Evolutionary conservation across 2,888 invertebrate species (phyloP).

Genomic region (Athetis lepigone): DNA sequence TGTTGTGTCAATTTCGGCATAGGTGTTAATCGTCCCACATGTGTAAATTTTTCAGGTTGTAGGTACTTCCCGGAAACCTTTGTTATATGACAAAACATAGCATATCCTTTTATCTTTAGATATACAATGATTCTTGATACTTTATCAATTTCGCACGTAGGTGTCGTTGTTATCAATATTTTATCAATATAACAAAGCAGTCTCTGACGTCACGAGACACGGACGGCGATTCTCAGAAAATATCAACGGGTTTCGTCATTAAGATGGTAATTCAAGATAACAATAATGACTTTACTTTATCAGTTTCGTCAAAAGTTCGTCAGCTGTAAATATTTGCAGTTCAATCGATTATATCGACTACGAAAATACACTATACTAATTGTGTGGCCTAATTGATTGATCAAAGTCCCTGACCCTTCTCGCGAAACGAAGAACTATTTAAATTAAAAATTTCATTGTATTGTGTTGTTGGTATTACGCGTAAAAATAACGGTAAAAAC

Average conservation of each 20-base stretch:
- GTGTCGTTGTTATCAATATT: slow-evolving; percentile 27
- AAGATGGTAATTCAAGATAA: slow-evolving; percentile 81
- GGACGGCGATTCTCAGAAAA: slow-evolving; percentile 70
- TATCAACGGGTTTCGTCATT: slow-evolving; percentile 71
- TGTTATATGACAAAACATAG: slow-evolving; percentile 2
- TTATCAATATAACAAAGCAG: slow-evolving; percentile 39
- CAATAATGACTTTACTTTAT: slow-evolving; percentile 79
- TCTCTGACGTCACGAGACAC: slow-evolving; percentile 53
- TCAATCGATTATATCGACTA: slow-evolving; percentile 51
- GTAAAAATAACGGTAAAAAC: slow-evolving; percentile 1
- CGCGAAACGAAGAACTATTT: neutral
- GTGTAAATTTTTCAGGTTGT: neutral
- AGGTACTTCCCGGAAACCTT: neutral
- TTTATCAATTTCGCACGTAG: slow-evolving; percentile 36
- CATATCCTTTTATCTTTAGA: slow-evolving; percentile 36
- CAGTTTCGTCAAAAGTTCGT: slow-evolving; percentile 74
- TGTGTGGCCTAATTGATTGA: slow-evolving; percentile 26
- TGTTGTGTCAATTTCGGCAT: neutral
- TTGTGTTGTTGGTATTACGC: slow-evolving; percentile 4
- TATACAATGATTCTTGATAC: slow-evolving; percentile 19
- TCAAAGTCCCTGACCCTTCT: slow-evolving; percentile 27
- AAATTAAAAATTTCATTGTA: neutral
- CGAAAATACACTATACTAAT: slow-evolving; percentile 37
- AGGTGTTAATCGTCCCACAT: neutral
- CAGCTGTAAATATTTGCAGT: slow-evolving; percentile 68